Evolutionary conservation across 2,797 vertebrate genomes (phyloP).

Genomic region (Myotis daubentonii): DNA sequence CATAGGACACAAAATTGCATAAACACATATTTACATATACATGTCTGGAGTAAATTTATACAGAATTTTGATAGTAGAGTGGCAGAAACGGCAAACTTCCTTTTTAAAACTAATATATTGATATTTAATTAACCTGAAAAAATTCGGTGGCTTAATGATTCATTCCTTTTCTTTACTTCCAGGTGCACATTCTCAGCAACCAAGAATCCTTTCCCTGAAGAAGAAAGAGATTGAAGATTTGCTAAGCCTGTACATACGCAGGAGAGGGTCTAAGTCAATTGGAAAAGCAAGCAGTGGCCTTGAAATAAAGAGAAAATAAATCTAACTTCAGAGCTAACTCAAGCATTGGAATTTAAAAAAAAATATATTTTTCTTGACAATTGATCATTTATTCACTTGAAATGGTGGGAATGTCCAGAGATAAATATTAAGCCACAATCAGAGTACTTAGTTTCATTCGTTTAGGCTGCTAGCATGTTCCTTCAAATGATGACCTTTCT

Average conservation of each 20-base stretch:
- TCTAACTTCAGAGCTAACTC: constrained; percentile 53
- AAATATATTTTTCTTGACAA: constrained; percentile 66
- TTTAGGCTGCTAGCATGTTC: background rate
- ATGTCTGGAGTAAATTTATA: background rate
- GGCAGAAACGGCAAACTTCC: background rate
- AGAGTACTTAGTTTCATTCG: background rate
- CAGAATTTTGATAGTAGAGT: background rate
- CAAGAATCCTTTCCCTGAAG: constrained; percentile 81
- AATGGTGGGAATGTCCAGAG: constrained; percentile 49
- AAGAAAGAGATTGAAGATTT: constrained; percentile 86
- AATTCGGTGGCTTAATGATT: constrained; percentile 64
- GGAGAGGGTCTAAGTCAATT: constrained; percentile 75
- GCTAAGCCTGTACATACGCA: constrained; percentile 85
- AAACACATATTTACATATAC: background rate
- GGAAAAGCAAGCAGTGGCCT: constrained; percentile 80
- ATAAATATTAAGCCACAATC: background rate
- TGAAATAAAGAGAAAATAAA: constrained; percentile 84
- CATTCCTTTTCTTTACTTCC: constrained; percentile 66
- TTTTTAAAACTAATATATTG: constrained; percentile 53
- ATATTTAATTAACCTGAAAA: constrained; percentile 51
- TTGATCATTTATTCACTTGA: constrained; percentile 50
- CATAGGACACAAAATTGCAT: background rate
- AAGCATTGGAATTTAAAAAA: constrained; percentile 34
- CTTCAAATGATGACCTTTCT: background rate
- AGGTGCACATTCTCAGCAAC: constrained; percentile 87